Evolutionary conservation across 2,113 vertebrate genomes (phyloP).

Genomic region (Nannobrachium achirus): DNA sequence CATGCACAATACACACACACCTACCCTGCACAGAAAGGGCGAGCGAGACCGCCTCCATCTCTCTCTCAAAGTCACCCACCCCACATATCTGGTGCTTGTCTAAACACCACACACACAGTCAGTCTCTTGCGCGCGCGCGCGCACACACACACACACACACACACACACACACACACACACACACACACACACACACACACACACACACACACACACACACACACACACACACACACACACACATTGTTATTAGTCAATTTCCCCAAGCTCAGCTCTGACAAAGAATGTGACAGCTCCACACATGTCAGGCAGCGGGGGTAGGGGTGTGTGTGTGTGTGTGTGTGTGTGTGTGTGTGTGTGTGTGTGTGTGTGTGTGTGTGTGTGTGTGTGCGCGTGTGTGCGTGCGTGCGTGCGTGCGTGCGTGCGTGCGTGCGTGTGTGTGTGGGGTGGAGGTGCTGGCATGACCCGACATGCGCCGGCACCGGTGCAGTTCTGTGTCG

Average conservation of each 20-base stretch:
- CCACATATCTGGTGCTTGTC: too few species aligned
- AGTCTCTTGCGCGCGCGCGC: too few species aligned
- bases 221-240: conserved; percentile 19
- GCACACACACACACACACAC: conserved; percentile 30
- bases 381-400: too few species aligned
- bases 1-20: neutral
- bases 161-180: conserved; percentile 27
- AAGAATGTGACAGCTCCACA: conserved; percentile 74
- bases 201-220: conserved; percentile 37
- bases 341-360: neutral
- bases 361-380: neutral
- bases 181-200: conserved; percentile 8
- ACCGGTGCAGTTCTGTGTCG: conserved; percentile 53
- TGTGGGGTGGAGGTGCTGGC: conserved; percentile 45
- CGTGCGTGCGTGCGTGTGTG: too few species aligned
- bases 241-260: conserved; percentile 59
- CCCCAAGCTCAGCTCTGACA: conserved; percentile 48
- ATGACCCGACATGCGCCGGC: conserved; percentile 74
- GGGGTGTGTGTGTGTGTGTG: neutral
- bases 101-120: too few species aligned
- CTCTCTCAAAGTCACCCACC: too few species aligned
- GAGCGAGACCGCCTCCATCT: neutral
- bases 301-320: conserved; percentile 33
- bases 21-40: neutral
- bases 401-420: too few species aligned